Conservation (phyloP, 2,888 invertebrate genomes). For the Epirrhoe alternata region DNA sequence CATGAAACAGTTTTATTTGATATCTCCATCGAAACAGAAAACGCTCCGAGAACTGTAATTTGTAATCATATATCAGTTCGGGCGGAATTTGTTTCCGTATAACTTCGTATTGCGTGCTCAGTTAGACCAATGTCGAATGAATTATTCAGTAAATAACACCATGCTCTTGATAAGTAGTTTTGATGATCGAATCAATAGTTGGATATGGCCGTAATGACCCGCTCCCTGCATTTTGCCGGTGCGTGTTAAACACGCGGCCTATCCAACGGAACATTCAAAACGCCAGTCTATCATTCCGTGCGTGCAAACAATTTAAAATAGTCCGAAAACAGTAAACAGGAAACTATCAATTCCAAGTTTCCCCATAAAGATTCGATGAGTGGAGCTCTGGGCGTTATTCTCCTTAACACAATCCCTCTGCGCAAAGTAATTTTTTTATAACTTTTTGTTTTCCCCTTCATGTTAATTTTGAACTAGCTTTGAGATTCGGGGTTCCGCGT, state of each 20-base stretch:
- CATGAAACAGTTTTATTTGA: conserved; percentile 50
- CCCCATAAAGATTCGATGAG: conserved; percentile 77
- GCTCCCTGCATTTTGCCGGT: conserved; percentile 68
- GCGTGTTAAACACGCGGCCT: conserved; percentile 69
- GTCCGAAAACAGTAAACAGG: conserved; percentile 74
- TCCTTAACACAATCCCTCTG: conserved; percentile 59
- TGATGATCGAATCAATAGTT: conserved; percentile 69
- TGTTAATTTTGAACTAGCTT: conserved; percentile 61
- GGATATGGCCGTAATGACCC: conserved; percentile 65
- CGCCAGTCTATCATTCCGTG: conserved; percentile 68
- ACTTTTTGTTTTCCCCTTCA: conserved; percentile 61
- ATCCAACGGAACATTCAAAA: conserved; percentile 64
- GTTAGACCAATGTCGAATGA: conserved; percentile 74
- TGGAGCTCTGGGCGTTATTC: conserved; percentile 63
- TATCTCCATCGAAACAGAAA: conserved; percentile 55
- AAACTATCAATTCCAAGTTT: conserved; percentile 79
- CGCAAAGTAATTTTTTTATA: conserved; percentile 61
- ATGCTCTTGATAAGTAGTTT: conserved; percentile 65
- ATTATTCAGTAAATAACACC: conserved; percentile 76
- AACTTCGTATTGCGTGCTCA: conserved; percentile 71
- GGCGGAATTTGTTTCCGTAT: conserved; percentile 59
- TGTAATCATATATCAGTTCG: conserved; percentile 61
- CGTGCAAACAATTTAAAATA: conserved; percentile 77
- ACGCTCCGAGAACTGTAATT: conserved; percentile 51
- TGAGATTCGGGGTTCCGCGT: conserved; percentile 55